Conservation (phyloP, 2,888 invertebrate genomes). For the Argynnis bischoffii region DNA sequence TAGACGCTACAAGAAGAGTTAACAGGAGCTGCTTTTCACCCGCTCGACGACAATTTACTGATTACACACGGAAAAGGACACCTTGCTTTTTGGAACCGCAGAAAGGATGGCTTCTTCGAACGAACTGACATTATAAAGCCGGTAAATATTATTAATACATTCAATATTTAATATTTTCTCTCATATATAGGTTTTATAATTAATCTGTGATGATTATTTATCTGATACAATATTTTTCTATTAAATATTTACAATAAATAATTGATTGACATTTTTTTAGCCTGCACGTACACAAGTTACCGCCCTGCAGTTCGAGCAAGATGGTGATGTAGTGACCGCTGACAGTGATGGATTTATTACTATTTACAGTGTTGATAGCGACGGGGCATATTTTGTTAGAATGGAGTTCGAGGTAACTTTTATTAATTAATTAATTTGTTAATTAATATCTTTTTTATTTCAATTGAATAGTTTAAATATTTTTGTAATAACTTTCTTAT, state of each 20-base stretch:
- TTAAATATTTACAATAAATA: background rate
- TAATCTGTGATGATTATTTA: no score
- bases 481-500: conserved; percentile 4
- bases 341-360: conserved; percentile 96
- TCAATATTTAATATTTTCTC: background rate
- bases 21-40: conserved; percentile 94
- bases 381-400: conserved; percentile 93
- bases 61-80: conserved; percentile 96
- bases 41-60: conserved; percentile 93
- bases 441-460: no score
- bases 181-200: no score
- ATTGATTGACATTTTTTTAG: conserved; percentile 60
- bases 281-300: conserved; percentile 93
- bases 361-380: conserved; percentile 93
- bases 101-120: conserved; percentile 95
- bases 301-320: conserved; percentile 93
- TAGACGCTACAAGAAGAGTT: conserved; percentile 95
- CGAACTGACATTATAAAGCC: conserved; percentile 94
- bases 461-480: conserved; percentile 1
- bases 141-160: conserved; percentile 61
- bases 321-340: conserved; percentile 95
- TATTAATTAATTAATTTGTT: background rate
- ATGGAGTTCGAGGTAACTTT: conserved; percentile 90
- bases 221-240: background rate
- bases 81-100: conserved; percentile 94